Evolutionary conservation across 2,888 invertebrate genomes (phyloP), one percentile per base, ranked within the genome.

Genomic region (Drosophila sordidula): DNA sequence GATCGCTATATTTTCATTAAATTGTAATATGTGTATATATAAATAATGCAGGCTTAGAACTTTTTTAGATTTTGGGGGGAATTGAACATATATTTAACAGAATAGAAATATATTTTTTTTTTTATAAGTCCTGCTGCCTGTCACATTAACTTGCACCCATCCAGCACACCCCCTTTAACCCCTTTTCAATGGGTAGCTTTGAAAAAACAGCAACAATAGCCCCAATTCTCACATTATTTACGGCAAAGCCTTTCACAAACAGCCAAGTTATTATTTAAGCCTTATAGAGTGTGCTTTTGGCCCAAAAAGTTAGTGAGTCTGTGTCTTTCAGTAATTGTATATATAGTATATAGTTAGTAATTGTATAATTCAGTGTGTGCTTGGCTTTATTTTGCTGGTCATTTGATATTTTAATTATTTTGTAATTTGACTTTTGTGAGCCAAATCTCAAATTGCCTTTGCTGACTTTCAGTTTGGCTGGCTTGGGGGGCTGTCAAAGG

Each of bases 391-490:
- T 44, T 41, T 64, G 54, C 64, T 75, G 63, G 75, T 70, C 70
- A 70, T 69, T 69, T 75, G 64, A 73, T 58, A 61, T 52, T 70
- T 64, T 66, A 79, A 86, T 86, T 77, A 82, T 83, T 85, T 87
- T 67, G 88, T 71, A 87, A 79, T 70, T 74, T 65, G 44, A 47
- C 49, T 69, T 75, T 74, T 58, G 56, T 52, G 61, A 16, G 38
- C 52, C 9, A 54, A 55, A 58, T 71, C 71, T 87, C 85, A 65
- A 69, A 73, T 85, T 87, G 85, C 69, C 61, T 45, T 44, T 64
- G 87, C 80, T 88, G 89, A 88, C 83, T 83, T 83, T 83, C 88
- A 72, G 75, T 75, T 81, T 47, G 55, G 55, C 46, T 66, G 38
- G 18, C n/a, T 11, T 5, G 1, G 12, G 8, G 8, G 39, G 14